A percentile compares a stretch with the other conserved stretches of the same genome.
phyloP scores from a whole-genome alignment of 2,113 vertebrate species.

The Cinclus mexicanus region DNA sequence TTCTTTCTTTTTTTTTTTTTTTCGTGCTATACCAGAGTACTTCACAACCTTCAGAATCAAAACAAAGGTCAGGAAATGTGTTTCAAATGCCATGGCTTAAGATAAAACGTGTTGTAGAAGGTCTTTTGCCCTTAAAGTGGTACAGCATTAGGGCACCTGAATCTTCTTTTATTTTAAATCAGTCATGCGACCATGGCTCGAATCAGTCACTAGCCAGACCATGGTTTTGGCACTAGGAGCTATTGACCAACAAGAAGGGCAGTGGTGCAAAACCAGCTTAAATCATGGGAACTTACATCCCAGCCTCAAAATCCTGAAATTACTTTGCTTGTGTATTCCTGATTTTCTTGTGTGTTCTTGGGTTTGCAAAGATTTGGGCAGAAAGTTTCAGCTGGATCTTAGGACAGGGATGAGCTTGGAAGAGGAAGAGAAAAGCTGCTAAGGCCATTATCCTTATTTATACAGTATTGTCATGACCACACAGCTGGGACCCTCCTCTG shows the following conservation, averaged over 20 bases:
- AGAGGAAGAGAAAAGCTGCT: neutral
- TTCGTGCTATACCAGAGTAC: neutral
- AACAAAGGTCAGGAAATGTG: conserved; percentile 32
- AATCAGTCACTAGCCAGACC: neutral
- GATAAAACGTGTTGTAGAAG: neutral
- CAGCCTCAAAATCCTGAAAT: neutral
- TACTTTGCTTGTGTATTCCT: neutral
- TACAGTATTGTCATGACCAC: neutral
- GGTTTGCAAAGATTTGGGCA: neutral
- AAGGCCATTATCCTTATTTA: conserved; percentile 34
- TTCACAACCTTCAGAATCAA: neutral
- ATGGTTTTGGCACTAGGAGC: neutral
- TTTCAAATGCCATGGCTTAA: neutral
- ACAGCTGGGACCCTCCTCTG: conserved; percentile 1
- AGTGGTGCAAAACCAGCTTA: neutral
- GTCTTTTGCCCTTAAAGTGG: conserved; percentile 7
- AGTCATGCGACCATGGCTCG: neutral
- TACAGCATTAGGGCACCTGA: conserved; percentile 34
- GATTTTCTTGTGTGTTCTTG: neutral
- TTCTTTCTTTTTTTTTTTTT: neutral
- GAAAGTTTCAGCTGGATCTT: neutral
- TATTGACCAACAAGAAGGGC: neutral
- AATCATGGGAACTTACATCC: neutral
- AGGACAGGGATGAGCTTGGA: neutral
- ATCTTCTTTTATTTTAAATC: conserved; percentile 50